Base-by-base conservation (phyloP, 2,113 vertebrate genomes). In the Eonycteris spelaea region DNA sequence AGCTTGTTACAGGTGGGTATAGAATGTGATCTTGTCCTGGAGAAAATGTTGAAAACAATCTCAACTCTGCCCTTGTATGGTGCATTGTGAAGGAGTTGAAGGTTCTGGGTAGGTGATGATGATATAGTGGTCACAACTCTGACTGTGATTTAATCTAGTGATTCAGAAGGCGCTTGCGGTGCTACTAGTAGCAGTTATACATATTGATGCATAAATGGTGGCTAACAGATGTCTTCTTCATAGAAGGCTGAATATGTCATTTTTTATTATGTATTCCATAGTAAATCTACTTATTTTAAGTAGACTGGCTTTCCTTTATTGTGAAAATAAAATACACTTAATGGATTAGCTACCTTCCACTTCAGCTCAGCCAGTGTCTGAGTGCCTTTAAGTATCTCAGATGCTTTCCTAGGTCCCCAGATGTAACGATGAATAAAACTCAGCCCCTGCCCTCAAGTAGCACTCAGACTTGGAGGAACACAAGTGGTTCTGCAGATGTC, bases 1-100 rank as follows among this genome's bases (percentile, higher is more conserved):
- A 99, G 97, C 99, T 99, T 67, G 99, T 99, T 88, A 99, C 99
- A 97, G 99, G 99, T 99, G 74, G 96, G 98, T 96, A 55, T 28
- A 79, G 35, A 65, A 63, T 11, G 22, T 45, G 45, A 26, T 35
- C 24, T 55, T 79, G 67, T 71, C 70, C 91, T 91, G 43, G 33
- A 82, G 74, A 43, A 90, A 65, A 55, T 86, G 22, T 16, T 78
- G 71, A 26, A 94, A 91, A 67, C 73, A 24, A 1, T 48, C 38
- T 79, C 57, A n/a, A 61, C 40, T 43, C 0, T 84, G 63, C 13
- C 15, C 16, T 16, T 67, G 5, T 45, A 2, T 24, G 22, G 16
- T 40, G 22, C 78, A n/a, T 22, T 38, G 45, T 28, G 26, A 85
- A 59, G 26, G 30, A 85, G 38, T 80, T 61, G 33, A 48, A 40